A percentile compares a stretch with the other conserved stretches of the same genome.
Conservation (phyloP, 2,888 invertebrate species). For the Pinctada fucata region DNA sequence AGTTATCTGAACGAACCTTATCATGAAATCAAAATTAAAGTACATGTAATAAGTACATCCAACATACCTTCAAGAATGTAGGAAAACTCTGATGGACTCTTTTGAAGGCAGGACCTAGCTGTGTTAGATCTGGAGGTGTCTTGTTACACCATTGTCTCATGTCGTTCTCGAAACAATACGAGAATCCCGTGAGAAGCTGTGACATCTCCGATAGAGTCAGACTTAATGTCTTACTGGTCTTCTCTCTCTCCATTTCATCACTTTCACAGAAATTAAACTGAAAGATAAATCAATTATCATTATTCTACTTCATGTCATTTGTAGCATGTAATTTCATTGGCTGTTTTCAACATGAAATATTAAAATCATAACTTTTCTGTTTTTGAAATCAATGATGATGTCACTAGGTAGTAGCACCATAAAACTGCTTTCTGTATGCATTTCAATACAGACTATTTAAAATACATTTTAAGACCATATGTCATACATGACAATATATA, state of each 20-base stretch:
- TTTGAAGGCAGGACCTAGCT: slow-evolving; percentile 68
- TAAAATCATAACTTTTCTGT: background rate
- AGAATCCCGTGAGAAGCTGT: slow-evolving; percentile 69
- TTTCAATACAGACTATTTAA: no score
- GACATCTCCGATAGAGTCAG: slow-evolving; percentile 68
- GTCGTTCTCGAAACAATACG: slow-evolving; percentile 71
- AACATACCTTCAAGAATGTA: slow-evolving; percentile 55
- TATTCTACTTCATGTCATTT: background rate
- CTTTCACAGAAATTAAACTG: slow-evolving; percentile 54
- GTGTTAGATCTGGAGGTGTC: slow-evolving; percentile 61
- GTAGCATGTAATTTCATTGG: no score
- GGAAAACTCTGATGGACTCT: slow-evolving; percentile 63
- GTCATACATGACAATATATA: no score
- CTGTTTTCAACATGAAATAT: background rate
- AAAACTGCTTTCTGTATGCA: no score
- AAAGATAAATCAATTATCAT: slow-evolving; percentile 24
- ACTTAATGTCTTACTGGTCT: slow-evolving; percentile 57
- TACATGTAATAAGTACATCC: no score
- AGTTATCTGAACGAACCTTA: no score
- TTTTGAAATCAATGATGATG: no score
- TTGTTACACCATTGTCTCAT: slow-evolving; percentile 72
- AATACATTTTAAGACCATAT: no score
- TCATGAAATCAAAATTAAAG: no score
- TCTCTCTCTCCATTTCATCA: slow-evolving; percentile 53
- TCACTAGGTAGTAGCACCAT: no score